Evolutionary conservation across 1,140 invertebrate genomes (phyloP), one percentile per base, ranked within the genome.

Genomic region (Drosophila tropicalis): DNA sequence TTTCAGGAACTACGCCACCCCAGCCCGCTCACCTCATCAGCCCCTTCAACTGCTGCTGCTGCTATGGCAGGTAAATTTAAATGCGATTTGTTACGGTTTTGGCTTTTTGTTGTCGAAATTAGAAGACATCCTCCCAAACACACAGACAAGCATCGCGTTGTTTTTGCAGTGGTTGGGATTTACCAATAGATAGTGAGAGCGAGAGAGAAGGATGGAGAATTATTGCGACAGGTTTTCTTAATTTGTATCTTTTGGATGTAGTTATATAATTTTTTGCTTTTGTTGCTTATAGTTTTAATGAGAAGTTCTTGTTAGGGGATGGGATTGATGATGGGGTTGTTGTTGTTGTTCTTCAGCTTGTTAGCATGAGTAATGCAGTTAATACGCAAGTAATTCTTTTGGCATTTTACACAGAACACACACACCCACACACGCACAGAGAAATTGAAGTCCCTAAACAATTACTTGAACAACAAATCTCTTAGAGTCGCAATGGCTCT

Each of bases 1-100:
- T 29, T 29, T 29, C 29, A 29, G 29, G 29, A 5, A 44, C 4
- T 5, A 13, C 15, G 7, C 7, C 41, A 1, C 44, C 15, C 1
- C 44, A 13, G n/a, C n/a, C 6, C 44, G 10, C 17, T 22, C 3
- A 9, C 44, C 17, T 0, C 10, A 3, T 5, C 44, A 51, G 40
- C 17, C 70, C 32, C 22, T 58, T 61, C 29, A 29, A 5, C 29
- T 29, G 29, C 29, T 29, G 29, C 29, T 7, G n/a, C 40, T 40
- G 17, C 36, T 39, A 39, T 39, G 67, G 73, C 89, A 91, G 90
- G 90, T 91, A 91, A 86, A 91, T 91, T 91, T 77, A 81, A 91
- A 86, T 83, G 81, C 90, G 79, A 91, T 91, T 91, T 90, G 89
- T 83, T 83, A 90, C 90, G 90, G 90, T 91, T 91, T 82, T 77